Base-by-base conservation (phyloP, 2,797 vertebrate species). In the Periparus ater region DNA sequence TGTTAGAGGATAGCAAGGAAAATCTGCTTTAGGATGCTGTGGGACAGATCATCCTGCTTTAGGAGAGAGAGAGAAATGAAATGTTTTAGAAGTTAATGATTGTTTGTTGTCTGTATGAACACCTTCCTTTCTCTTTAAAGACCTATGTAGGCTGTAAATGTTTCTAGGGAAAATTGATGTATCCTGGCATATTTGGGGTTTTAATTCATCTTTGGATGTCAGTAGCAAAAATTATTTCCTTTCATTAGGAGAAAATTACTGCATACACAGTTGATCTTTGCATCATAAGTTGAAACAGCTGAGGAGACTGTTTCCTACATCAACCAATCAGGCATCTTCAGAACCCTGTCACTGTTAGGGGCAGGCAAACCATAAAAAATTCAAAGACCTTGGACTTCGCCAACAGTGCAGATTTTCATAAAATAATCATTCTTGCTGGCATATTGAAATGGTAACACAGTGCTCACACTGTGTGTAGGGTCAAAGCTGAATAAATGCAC, bases 381-480 rank as follows among this genome's bases (percentile, higher is more conserved):
- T 58, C 63, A 80, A n/a, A 47, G 38, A 48, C 29, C 63, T 74
- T 80, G 76, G 67, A 79, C 83, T 89, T 90, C 48, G 42, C 74
- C 53, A 89, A n/a, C 67, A 63, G 72, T 34, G 47, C 68, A 65
- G 51, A 90, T 90, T 95, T 87, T 91, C 78, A 63, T 88, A 58
- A 91, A 88, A 73, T 57, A 91, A 72, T 80, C n/a, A 48, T 87
- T 92, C 74, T 80, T 77, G 9, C 53, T 85, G 65, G 61, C 57
- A 47, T 60, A 44, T 47, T 45, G 62, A 89, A 85, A 78, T 51
- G 60, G 58, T 40, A 58, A 42, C 81, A 76, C 75, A 91, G 77
- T 79, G 30, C 75, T 94, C 51, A 36, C 53, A 87, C 71, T 89
- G 45, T 88, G 57, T 47, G 11, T 34, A 77, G 53, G 32, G 68